phyloP scores from a whole-genome alignment of 2,113 vertebrate species.

The Empidonax traillii region DNA sequence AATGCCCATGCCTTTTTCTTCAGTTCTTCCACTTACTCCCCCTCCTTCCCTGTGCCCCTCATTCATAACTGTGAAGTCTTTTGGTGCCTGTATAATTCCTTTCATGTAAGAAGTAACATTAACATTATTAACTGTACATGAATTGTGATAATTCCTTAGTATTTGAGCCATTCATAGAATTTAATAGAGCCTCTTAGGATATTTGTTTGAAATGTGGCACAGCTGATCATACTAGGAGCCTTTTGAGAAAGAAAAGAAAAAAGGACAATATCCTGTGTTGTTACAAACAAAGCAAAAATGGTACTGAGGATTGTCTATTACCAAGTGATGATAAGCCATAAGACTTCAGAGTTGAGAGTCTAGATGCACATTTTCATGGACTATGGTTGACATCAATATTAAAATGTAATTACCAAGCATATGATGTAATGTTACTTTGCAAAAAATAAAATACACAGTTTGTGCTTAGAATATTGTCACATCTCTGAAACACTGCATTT shows the following conservation, averaged over 20 bases:
- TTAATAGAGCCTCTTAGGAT: background rate
- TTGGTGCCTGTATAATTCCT: background rate
- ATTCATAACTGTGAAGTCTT: background rate
- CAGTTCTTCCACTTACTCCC: background rate
- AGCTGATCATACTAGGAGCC: background rate
- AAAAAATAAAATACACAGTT: background rate
- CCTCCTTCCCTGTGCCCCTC: background rate
- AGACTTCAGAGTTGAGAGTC: background rate
- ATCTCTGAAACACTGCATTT: background rate
- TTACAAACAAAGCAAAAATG: background rate
- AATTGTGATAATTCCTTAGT: background rate
- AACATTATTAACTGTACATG: background rate
- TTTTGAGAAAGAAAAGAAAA: background rate
- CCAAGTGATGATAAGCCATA: background rate
- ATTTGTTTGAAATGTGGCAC: background rate
- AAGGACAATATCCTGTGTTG: background rate
- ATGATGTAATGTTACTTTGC: background rate
- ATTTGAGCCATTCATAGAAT: background rate
- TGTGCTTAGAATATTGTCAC: background rate
- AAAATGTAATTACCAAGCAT: background rate
- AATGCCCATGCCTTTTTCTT: background rate
- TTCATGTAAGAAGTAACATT: background rate
- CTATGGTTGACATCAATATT: background rate
- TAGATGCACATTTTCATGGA: background rate
- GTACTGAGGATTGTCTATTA: background rate